Conservation (phyloP, 2,888 invertebrate species). For the Physocephala rufipes region DNA sequence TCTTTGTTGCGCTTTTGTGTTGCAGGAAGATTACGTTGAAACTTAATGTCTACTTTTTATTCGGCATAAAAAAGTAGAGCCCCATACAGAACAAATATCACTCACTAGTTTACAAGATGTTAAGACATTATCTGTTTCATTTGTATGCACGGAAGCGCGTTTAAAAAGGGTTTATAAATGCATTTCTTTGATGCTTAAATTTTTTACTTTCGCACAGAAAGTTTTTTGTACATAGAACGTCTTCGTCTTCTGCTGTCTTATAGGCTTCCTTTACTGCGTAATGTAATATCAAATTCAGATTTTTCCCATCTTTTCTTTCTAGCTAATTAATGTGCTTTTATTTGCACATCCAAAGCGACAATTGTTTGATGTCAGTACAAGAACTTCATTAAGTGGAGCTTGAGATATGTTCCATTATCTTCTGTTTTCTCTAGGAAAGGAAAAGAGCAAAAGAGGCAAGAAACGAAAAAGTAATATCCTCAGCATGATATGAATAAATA, state of each 20-base stretch:
- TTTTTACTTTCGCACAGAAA: conserved; percentile 11
- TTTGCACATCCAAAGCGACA: neutral
- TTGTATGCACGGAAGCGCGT: neutral
- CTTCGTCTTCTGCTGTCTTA: neutral
- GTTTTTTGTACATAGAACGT: neutral
- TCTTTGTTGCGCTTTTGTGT: neutral
- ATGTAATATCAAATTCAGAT: conserved; percentile 1
- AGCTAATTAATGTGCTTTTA: neutral
- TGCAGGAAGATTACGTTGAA: neutral
- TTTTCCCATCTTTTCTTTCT: conserved; percentile 16
- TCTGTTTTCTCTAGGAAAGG: too few relatives aligned
- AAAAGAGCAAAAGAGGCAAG: too few relatives aligned
- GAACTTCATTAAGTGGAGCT: too few relatives aligned
- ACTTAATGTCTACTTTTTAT: neutral
- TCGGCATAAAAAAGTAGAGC: too few relatives aligned
- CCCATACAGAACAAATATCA: too few relatives aligned
- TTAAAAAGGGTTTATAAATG: too few relatives aligned
- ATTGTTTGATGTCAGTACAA: too few relatives aligned
- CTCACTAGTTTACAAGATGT: too few relatives aligned
- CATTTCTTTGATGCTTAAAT: conserved; percentile 30
- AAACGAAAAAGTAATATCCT: too few relatives aligned
- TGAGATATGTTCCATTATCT: too few relatives aligned
- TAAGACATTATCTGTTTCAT: neutral
- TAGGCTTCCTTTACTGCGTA: neutral
- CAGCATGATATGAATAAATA: too few relatives aligned